Percentiles rank a stretch among this genome's conserved stretches.
phyloP scores from a whole-genome alignment of 2,113 vertebrate species.

The Cheirogaleus medius region DNA sequence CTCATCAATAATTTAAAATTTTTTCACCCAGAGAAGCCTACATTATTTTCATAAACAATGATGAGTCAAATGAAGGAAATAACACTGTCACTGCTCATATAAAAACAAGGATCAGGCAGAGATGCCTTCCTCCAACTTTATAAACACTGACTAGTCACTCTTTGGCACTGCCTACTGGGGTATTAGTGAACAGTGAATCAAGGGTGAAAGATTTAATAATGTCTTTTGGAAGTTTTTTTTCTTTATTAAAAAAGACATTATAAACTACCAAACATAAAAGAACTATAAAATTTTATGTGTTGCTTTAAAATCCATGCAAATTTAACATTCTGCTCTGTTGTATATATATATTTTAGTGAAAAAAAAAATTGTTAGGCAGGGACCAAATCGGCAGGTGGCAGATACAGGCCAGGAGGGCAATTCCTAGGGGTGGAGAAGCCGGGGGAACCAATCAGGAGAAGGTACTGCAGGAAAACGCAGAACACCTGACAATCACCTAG shows the following conservation, averaged over 20 bases:
- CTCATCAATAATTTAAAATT: background rate
- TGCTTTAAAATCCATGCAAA: background rate
- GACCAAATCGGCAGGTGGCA: no score
- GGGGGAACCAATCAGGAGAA: no score
- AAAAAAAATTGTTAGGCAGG: background rate
- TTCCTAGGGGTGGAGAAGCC: no score
- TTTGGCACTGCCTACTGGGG: background rate
- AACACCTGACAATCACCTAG: no score
- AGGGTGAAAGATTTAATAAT: background rate
- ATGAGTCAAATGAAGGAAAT: constrained; percentile 36
- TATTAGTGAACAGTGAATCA: background rate
- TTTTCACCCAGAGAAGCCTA: background rate
- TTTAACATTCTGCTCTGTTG: background rate
- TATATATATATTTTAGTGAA: background rate
- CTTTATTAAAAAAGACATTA: constrained; percentile 16
- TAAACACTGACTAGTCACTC: constrained; percentile 2
- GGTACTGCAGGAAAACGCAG: no score
- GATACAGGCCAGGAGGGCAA: no score
- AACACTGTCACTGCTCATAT: background rate
- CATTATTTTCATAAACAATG: constrained; percentile 37
- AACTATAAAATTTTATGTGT: background rate
- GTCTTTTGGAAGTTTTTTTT: background rate
- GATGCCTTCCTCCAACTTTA: background rate
- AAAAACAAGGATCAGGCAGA: background rate
- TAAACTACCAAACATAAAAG: background rate